A percentile compares a stretch with the other conserved stretches of the same genome.
Evolutionary conservation across 2,113 vertebrate species (phyloP).

Genomic region (Penelope pileata): DNA sequence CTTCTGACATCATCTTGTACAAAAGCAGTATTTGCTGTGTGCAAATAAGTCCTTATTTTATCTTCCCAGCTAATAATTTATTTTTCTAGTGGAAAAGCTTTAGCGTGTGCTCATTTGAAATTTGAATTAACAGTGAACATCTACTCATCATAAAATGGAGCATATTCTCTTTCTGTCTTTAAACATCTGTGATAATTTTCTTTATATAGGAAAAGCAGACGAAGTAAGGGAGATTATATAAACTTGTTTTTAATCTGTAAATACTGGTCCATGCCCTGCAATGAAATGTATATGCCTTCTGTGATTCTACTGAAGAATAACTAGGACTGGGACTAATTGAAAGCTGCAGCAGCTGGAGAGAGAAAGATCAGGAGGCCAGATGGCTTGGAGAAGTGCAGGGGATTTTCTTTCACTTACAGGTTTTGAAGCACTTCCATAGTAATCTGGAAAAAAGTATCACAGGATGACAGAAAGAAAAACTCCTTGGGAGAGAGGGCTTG

Average conservation of each 20-base stretch:
- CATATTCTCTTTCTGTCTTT: background rate
- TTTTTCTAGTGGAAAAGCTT: background rate
- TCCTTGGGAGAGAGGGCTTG: background rate
- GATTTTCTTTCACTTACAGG: background rate
- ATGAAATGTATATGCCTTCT: background rate
- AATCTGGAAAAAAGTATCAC: background rate
- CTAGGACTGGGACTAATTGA: slow-evolving; percentile 43
- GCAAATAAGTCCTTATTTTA: slow-evolving; percentile 4
- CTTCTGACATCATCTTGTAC: background rate
- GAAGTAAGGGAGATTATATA: background rate
- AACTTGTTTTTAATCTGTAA: background rate
- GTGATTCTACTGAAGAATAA: slow-evolving; percentile 1
- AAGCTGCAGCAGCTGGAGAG: background rate
- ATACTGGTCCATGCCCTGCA: background rate
- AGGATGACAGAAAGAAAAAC: background rate
- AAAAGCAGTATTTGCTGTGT: background rate
- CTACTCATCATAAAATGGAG: background rate
- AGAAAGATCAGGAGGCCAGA: slow-evolving; percentile 29
- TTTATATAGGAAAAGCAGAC: background rate
- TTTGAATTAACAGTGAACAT: background rate
- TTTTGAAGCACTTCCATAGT: background rate
- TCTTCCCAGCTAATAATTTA: background rate
- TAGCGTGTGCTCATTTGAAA: background rate
- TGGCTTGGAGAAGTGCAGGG: background rate
- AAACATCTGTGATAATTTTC: background rate